Percentiles rank a stretch among this genome's conserved stretches.
phyloP scores from a whole-genome alignment of 2,113 vertebrate species.

The Percopsis transmontana region DNA sequence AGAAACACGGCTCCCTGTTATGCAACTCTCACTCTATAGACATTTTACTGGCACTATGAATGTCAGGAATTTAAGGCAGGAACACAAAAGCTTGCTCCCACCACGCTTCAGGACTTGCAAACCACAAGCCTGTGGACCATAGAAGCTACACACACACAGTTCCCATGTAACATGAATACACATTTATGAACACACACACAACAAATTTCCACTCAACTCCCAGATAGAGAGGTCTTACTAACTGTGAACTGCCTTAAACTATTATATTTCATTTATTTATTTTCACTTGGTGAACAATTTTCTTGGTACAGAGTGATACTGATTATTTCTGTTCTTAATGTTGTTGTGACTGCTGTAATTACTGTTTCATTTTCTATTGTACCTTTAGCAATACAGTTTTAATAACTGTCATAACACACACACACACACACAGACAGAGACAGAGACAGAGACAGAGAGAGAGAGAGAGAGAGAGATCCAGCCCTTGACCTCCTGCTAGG shows the following conservation, averaged over 20 bases:
- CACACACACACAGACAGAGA: not conserved
- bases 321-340: too few relatives aligned
- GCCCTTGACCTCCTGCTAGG: slow-evolving; percentile 59
- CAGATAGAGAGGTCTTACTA: too few relatives aligned
- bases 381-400: too few relatives aligned
- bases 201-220: slow-evolving; percentile 48
- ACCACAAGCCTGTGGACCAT: slow-evolving; percentile 59
- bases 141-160: slow-evolving; percentile 38
- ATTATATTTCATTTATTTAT: too few relatives aligned
- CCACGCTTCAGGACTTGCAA: slow-evolving; percentile 40
- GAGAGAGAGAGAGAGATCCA: slow-evolving; percentile 3
- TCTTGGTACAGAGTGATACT: too few relatives aligned
- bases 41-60: slow-evolving; percentile 60
- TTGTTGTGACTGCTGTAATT: too few relatives aligned
- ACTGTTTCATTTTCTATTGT: too few relatives aligned
- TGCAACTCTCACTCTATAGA: slow-evolving; percentile 64
- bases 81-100: slow-evolving; percentile 66
- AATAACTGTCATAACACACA: too few relatives aligned
- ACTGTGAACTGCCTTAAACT: too few relatives aligned
- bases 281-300: too few relatives aligned
- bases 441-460: not conserved
- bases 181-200: slow-evolving; percentile 60
- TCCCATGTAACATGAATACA: not conserved
- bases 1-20: slow-evolving; percentile 53
- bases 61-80: slow-evolving; percentile 74